A percentile compares a stretch with the other conserved stretches of the same genome.
These are phyloP conservation scores for Asbolus verrucosus DNA, from an alignment of 1,140 invertebrate genomes.

Conservation along the genomic window DNA sequence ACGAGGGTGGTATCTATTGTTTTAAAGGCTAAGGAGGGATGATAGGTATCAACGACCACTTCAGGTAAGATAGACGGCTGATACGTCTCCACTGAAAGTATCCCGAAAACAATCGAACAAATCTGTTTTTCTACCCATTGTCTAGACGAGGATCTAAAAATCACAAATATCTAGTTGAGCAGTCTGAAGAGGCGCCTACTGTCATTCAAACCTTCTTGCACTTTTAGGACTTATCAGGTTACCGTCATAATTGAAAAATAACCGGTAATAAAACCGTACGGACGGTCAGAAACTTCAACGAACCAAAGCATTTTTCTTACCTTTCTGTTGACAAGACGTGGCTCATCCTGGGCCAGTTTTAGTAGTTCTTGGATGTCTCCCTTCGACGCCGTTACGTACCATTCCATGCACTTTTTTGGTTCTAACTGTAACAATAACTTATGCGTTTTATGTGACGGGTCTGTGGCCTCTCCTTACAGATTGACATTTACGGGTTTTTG, in stretches of 20 bases:
- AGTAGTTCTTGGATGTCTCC: constrained; percentile 86
- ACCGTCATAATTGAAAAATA: constrained; percentile 33
- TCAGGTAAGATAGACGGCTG: constrained; percentile 52
- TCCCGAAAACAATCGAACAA: constrained; percentile 50
- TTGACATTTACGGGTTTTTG: constrained; percentile 42
- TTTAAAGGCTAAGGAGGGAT: constrained; percentile 28
- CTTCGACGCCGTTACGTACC: constrained; percentile 84
- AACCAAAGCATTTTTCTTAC: constrained; percentile 69
- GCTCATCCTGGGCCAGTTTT: constrained; percentile 84
- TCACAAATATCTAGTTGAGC: background rate
- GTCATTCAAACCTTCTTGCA: constrained; percentile 1
- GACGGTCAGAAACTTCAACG: background rate
- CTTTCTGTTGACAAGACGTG: constrained; percentile 83
- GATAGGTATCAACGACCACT: constrained; percentile 7
- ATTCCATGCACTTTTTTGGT: constrained; percentile 80
- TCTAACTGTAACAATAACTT: constrained; percentile 66
- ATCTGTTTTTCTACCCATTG: constrained; percentile 49
- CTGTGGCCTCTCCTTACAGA: constrained; percentile 25
- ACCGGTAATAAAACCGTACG: constrained; percentile 13
- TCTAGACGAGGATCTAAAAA: constrained; percentile 44
- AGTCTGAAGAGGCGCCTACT: constrained; percentile 31
- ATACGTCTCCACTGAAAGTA: constrained; percentile 46
- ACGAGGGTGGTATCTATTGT: constrained; percentile 40
- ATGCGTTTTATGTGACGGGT: constrained; percentile 34
- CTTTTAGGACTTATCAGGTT: constrained; percentile 18